Base-by-base conservation (phyloP, 2,888 invertebrate genomes). In the Dynastes maya region DNA sequence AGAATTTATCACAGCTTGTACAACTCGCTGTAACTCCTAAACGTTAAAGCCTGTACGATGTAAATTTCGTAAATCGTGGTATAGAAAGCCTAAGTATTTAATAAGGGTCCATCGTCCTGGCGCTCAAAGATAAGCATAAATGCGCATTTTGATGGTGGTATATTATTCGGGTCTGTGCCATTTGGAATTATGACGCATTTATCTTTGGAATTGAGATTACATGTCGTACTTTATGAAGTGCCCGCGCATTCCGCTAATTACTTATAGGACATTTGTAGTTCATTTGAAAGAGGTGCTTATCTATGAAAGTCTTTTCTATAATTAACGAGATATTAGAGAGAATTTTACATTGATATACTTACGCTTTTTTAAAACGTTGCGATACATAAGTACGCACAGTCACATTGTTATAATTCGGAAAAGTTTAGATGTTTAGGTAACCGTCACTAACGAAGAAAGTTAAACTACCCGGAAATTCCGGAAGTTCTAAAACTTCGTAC, bases 141-240 rank as follows among this genome's bases (percentile, higher is more conserved):
- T 32, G 65, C 40, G 65, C 65, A 65, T 65, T 65, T 37, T 16
- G 65, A 40, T 16, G 29, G 65, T 37, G 40, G 65, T 40, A 37
- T 40, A 65, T 13, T n/a, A 37, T 16, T 32, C 37, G 40, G 6
- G 37, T 37, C 40, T 37, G 55, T 55, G 55, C 16, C 1, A 11
- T 22, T 11, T 13, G n/a, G 55, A 16, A 55, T 55, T n/a, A 55
- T 3, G 16, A 55, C 9, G 11, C 16, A 55, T 55, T 55, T 55
- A 55, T 55, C 45, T n/a, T 3, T 55, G 9, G 55, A 13, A 5
- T n/a, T n/a, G 22, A n/a, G 16, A 6, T 55, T 22, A 55, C 11
- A 3, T 11, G 4, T 2, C 4, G n/a, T 55, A 22, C n/a, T n/a
- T 55, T 55, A 55, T n/a, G n/a, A 55, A 45, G 45, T 5, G 55